Conservation (phyloP, 2,888 invertebrate genomes). For the Urechis unicinctus region DNA sequence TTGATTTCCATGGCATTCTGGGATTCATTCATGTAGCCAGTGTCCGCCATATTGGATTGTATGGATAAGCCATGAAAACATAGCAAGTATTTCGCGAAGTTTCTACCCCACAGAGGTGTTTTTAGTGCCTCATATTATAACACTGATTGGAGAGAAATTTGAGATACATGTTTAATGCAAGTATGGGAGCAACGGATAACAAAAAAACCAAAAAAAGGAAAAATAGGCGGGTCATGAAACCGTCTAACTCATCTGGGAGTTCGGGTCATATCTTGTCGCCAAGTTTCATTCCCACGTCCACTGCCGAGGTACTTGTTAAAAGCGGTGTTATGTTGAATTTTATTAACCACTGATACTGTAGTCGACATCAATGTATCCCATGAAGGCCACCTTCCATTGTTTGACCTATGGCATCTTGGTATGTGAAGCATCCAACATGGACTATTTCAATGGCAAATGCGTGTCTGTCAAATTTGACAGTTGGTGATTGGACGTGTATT, state of each 20-base stretch:
- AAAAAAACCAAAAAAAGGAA: slow-evolving; percentile 36
- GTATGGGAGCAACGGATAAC: slow-evolving; percentile 32
- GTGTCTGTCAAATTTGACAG: background rate
- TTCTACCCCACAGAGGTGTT: background rate
- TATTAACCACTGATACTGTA: no score
- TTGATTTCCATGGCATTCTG: background rate
- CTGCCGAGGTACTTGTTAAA: background rate
- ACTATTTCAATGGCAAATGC: background rate
- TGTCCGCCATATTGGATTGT: background rate
- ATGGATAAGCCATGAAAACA: background rate
- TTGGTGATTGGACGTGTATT: background rate
- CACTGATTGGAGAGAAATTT: background rate
- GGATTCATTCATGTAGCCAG: background rate
- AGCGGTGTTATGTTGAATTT: no score
- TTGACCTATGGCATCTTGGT: no score
- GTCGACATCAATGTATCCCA: no score
- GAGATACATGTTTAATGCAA: background rate
- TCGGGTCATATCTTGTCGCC: background rate
- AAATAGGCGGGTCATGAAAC: slow-evolving; percentile 14
- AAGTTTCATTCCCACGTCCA: background rate
- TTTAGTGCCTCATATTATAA: background rate
- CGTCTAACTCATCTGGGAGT: background rate
- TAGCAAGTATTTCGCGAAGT: background rate
- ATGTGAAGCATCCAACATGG: background rate
- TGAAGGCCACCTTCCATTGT: no score